Evolutionary conservation across 2,113 vertebrate genomes (phyloP), one percentile per base, ranked within the genome.

Genomic region (Lepisosteus oculatus): DNA sequence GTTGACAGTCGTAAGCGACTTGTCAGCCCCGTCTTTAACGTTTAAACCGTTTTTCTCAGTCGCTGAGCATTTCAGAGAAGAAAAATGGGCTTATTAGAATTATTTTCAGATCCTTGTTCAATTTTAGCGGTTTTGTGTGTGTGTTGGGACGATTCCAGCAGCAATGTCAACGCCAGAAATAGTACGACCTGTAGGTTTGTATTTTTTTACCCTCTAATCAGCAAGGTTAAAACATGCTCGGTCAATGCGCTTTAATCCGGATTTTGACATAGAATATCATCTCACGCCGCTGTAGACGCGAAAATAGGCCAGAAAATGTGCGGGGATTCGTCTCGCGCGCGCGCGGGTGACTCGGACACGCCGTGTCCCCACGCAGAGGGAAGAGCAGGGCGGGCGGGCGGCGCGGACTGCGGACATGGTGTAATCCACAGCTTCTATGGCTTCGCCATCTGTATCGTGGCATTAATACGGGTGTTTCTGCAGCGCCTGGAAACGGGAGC

Each of bases 191-290:
- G 17, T 29, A 29, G 17, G 17, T 29, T 29, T 73, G 43, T 68
- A 68, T 65, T 68, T 84, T 84, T 74, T 75, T 72, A 72, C 79
- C 68, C 74, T 70, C 41, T 69, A 80, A 76, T 85, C 47, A 88
- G 90, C 84, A 90, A 88, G 89, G 88, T 88, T 85, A 88, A 83
- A 85, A 81, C 84, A 85, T 77, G 85, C 87, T 89, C 82, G 84
- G 82, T 80, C 85, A 80, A 81, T 83, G 83, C 82, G 83, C 84
- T 85, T 87, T 88, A 91, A 92, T 90, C 89, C 81, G 76, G 83
- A 88, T 89, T 90, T 88, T 86, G 74, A 80, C 90, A 86, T 85
- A 84, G 84, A 89, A 89, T 87, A 90, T 87, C 77, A 87, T 89
- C 89, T 89, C 81, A 90, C 78, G 75, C 79, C 17, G 9, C 77